Evolutionary conservation across 2,888 invertebrate species (phyloP).

Genomic region (Byasa hedistus): DNA sequence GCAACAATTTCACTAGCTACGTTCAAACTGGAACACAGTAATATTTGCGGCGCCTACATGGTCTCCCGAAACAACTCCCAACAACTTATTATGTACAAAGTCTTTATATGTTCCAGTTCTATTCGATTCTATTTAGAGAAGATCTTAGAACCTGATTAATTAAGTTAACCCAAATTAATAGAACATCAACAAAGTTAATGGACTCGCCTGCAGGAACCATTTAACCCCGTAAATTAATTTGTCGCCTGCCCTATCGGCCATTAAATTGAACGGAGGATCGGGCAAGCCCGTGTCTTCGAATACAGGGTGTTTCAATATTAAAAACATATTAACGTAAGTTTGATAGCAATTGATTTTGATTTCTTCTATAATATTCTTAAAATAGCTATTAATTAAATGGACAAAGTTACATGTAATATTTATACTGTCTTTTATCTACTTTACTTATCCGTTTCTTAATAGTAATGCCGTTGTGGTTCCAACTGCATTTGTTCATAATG

Average conservation of each 20-base stretch:
- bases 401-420: no score
- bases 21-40: no score
- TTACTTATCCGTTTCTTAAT: no score
- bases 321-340: background rate
- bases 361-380: background rate
- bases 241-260: slow-evolving; percentile 15
- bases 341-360: background rate
- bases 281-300: background rate
- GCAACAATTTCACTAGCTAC: no score
- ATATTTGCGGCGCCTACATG: no score
- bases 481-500: no score
- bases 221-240: slow-evolving; percentile 26
- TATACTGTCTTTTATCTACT: no score
- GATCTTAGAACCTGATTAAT: slow-evolving; percentile 1
- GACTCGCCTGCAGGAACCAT: slow-evolving; percentile 12
- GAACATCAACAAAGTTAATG: slow-evolving; percentile 10
- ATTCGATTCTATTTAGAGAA: background rate
- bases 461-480: no score
- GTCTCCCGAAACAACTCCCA: no score
- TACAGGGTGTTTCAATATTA: slow-evolving; percentile 5
- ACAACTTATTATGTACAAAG: background rate
- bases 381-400: no score
- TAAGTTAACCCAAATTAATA: slow-evolving; percentile 11
- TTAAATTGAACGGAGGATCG: slow-evolving; percentile 14
- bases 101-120: background rate